Conservation (phyloP, 2,113 vertebrate species). For the Lepus europaeus region DNA sequence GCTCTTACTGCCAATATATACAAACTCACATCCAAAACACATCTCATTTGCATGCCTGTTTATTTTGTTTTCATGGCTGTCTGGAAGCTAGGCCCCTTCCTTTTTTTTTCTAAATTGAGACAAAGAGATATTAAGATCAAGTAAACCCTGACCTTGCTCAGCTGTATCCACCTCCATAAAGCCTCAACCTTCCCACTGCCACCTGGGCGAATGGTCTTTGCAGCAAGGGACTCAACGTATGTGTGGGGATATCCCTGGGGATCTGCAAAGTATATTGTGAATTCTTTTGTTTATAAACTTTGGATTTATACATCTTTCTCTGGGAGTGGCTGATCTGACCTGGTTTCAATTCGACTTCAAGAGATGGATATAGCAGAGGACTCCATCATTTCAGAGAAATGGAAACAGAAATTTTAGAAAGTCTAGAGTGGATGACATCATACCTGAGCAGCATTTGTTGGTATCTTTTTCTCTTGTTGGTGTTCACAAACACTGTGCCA, state of each 20-base stretch:
- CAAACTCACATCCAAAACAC: slow-evolving; percentile 85
- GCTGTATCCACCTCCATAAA: neutral
- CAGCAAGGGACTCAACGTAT: neutral
- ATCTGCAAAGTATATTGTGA: neutral
- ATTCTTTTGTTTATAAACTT: neutral
- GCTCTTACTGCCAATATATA: slow-evolving; percentile 85
- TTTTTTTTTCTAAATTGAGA: slow-evolving; percentile 70
- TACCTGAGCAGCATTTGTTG: neutral
- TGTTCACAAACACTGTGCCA: neutral
- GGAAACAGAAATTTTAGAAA: neutral
- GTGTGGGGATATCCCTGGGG: accelerated
- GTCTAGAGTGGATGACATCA: neutral
- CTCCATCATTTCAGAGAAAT: neutral
- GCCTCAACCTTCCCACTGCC: neutral
- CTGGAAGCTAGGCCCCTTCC: slow-evolving; percentile 82
- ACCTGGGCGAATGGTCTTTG: neutral
- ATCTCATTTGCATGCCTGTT: slow-evolving; percentile 88
- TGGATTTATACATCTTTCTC: neutral
- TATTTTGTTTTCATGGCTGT: slow-evolving; percentile 88
- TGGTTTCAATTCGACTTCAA: slow-evolving; percentile 4
- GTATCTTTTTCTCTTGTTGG: neutral
- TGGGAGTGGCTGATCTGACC: neutral
- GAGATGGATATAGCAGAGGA: neutral
- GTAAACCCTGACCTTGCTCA: slow-evolving; percentile 46
- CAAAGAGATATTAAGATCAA: slow-evolving; percentile 81